Evolutionary conservation across 2,888 invertebrate genomes (phyloP).

Genomic region (Amiota minor): DNA sequence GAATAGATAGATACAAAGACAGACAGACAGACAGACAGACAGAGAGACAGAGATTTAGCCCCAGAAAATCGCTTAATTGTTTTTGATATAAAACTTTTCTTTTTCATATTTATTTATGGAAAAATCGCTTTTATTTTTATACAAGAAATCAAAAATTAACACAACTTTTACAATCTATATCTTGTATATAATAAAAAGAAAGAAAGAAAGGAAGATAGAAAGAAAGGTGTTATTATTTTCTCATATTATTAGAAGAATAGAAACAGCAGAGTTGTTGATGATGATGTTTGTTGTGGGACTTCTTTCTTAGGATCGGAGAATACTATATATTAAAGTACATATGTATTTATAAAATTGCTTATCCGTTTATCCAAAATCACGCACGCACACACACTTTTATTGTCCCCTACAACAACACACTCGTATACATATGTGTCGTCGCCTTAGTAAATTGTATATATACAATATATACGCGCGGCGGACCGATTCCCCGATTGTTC

Average conservation of each 20-base stretch:
- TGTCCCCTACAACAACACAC: too few species aligned
- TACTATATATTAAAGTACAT: not conserved
- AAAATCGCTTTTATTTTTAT: conserved; percentile 9
- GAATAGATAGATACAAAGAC: too few species aligned
- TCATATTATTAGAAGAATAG: conserved; percentile 36
- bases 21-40: too few species aligned
- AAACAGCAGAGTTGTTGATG: not conserved
- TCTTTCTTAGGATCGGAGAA: conserved; percentile 15
- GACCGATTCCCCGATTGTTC: too few species aligned
- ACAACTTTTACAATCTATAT: too few species aligned
- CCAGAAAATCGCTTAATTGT: not conserved
- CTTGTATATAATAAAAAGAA: too few species aligned
- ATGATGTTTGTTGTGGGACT: not conserved
- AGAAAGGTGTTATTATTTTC: conserved; percentile 10
- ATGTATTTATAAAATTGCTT: not conserved
- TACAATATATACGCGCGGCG: conserved; percentile 11
- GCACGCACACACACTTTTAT: too few species aligned
- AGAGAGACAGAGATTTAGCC: not conserved
- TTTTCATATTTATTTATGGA: not conserved
- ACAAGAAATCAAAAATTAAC: not conserved
- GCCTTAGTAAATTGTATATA: not conserved
- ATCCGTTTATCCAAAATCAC: too few species aligned
- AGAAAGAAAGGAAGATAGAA: too few species aligned
- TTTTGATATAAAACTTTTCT: not conserved
- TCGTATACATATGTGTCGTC: too few species aligned